Conservation (phyloP, 2,113 vertebrate species). For the Cervus canadensis region DNA sequence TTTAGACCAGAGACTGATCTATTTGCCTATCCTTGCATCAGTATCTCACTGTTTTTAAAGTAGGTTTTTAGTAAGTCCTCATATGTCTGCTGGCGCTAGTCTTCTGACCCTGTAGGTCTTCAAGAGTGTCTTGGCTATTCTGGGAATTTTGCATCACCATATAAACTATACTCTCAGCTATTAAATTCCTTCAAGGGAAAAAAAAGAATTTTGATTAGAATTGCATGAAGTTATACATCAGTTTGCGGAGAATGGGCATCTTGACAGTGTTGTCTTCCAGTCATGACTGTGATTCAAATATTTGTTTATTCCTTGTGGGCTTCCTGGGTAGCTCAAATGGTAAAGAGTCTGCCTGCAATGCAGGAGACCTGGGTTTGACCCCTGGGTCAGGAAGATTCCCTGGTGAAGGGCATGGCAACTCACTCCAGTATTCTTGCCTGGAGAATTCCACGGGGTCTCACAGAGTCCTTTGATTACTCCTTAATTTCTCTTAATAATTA, state of each 20-base stretch:
- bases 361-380: background rate
- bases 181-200: background rate
- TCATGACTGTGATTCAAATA: background rate
- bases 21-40: background rate
- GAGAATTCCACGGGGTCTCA: background rate
- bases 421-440: background rate
- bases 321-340: background rate
- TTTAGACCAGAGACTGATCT: background rate
- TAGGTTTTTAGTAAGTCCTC: background rate
- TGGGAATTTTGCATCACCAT: background rate
- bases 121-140: background rate
- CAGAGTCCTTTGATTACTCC: background rate
- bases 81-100: background rate
- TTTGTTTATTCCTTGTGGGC: background rate
- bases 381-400: background rate
- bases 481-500: background rate
- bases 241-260: background rate
- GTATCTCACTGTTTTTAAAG: background rate
- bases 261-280: background rate
- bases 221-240: background rate
- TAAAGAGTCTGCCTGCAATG: background rate
- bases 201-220: background rate
- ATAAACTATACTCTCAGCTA: background rate
- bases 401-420: background rate
- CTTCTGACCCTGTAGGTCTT: background rate